Percentiles rank a stretch among this genome's conserved stretches.
Evolutionary conservation across 2,888 invertebrate genomes (phyloP).

Genomic region (Galeruca laticollis): DNA sequence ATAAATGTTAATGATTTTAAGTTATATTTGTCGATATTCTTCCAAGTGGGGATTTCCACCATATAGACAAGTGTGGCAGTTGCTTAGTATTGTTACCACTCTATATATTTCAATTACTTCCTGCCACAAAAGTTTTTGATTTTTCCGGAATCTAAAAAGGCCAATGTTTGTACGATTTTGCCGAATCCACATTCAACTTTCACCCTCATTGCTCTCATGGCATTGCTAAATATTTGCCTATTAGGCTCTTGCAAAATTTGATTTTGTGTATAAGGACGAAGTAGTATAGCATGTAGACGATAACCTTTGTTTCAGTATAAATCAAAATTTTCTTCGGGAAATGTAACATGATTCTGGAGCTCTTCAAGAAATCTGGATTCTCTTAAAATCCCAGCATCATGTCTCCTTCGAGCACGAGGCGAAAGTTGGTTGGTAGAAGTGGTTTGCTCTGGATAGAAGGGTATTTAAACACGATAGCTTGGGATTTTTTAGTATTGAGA

Average conservation of each 20-base stretch:
- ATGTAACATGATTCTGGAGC: conserved; percentile 24
- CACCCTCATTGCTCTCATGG: conserved; percentile 39
- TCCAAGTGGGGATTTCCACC: conserved; percentile 22
- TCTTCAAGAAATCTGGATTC: conserved; percentile 26
- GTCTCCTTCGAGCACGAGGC: no score
- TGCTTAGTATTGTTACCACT: conserved; percentile 34
- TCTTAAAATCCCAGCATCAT: conserved; percentile 26
- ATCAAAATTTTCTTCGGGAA: conserved; percentile 31
- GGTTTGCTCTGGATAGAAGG: no score
- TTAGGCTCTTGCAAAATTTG: conserved; percentile 32
- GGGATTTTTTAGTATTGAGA: no score
- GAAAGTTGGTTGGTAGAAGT: no score
- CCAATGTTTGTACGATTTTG: no score
- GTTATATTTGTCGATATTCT: conserved; percentile 19
- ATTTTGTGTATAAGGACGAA: conserved; percentile 30
- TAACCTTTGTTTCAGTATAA: conserved; percentile 34
- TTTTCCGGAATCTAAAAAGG: conserved; percentile 30
- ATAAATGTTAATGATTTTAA: no score
- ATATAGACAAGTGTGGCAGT: conserved; percentile 33
- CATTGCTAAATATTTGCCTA: conserved; percentile 34
- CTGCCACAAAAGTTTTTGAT: conserved; percentile 42
- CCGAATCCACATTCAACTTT: conserved; percentile 50
- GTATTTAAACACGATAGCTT: no score
- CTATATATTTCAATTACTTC: conserved; percentile 38
- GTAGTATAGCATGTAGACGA: conserved; percentile 28